Evolutionary conservation across 1,140 invertebrate genomes (phyloP), one percentile per base, ranked within the genome.

Genomic region (Conopomorpha cramerella): DNA sequence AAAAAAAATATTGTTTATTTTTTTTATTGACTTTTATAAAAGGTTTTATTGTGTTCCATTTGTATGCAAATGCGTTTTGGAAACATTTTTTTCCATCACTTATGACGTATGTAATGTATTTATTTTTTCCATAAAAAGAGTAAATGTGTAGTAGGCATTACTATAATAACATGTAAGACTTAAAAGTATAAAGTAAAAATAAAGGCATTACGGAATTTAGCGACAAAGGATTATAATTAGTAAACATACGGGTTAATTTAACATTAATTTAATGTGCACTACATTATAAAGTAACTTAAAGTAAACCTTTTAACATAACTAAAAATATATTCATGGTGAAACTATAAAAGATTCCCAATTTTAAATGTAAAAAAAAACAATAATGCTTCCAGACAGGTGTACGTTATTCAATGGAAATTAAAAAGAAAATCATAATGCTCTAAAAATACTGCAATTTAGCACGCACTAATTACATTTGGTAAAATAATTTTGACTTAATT

Each of bases 401-500:
- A n/a, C n/a, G n/a, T n/a, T n/a, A n/a, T n/a, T n/a, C n/a, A n/a
- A n/a, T n/a, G n/a, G n/a, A n/a, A n/a, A n/a, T n/a, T n/a, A n/a
- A n/a, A n/a, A n/a, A n/a, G n/a, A n/a, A n/a, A n/a, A n/a, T n/a
- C n/a, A 23, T 10, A 23, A 4, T 23, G 10, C 4, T 10, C 10
- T 4, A 23, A 23, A 23, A 4, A 4, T 23, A 6, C 19, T 6
- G 19, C 4, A 23, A 23, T 23, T 4, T 2, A 18, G 11, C 13
- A n/a, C 23, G 15, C 25, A 38, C 43, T 38, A 44, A 43, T 43
- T 42, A 54, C 54, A 49, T 41, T 60, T 50, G 52, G 55, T 74
- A 72, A 72, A 76, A 68, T 67, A 76, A 76, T 72, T 72, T 72
- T 57, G 58, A 72, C 63, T 72, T 48, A 66, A 65, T 71, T 72